Evolutionary conservation across 92 coral and sea anemone genomes (phyloP).

Genomic region (Zoanthus solanderi): DNA sequence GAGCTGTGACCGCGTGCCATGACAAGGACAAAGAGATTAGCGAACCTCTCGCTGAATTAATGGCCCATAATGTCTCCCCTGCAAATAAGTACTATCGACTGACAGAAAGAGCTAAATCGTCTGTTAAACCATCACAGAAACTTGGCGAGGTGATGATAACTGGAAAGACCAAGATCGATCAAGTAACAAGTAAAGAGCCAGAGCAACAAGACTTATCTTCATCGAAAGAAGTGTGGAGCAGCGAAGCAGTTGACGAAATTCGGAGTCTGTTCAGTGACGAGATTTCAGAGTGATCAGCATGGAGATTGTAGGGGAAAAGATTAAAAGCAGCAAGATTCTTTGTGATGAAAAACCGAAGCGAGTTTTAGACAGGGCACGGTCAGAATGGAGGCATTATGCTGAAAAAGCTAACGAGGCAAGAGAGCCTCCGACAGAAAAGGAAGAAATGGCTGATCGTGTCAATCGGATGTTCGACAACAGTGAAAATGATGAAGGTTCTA

Average conservation of each 20-base stretch:
- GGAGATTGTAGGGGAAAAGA: conserved; percentile 23
- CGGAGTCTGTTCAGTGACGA: conserved; percentile 30
- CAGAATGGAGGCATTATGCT: conserved; percentile 36
- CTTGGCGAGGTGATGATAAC: conserved; percentile 37
- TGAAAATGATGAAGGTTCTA: background rate
- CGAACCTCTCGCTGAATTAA: conserved; percentile 43
- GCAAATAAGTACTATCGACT: conserved; percentile 49
- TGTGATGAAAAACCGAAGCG: conserved; percentile 32
- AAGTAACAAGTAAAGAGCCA: conserved; percentile 15
- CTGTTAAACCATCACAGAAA: conserved; percentile 46
- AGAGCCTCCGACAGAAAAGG: conserved; percentile 35
- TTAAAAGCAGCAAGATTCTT: conserved; percentile 29
- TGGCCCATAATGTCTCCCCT: conserved; percentile 35
- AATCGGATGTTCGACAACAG: conserved; percentile 27
- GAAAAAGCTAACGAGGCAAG: conserved; percentile 25
- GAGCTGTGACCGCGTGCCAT: too few relatives aligned
- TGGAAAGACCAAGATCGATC: conserved; percentile 13
- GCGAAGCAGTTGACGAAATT: conserved; percentile 16
- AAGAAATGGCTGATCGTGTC: conserved; percentile 14
- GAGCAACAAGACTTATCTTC: conserved; percentile 12
- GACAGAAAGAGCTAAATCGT: conserved; percentile 40
- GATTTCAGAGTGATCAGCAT: conserved; percentile 32
- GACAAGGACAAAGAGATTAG: conserved; percentile 6
- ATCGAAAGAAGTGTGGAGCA: conserved; percentile 22
- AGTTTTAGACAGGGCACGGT: conserved; percentile 35